These are phyloP conservation scores for Sesamia nonagrioides DNA, from an alignment of 1,140 invertebrate genomes.

Conservation along the genomic window DNA sequence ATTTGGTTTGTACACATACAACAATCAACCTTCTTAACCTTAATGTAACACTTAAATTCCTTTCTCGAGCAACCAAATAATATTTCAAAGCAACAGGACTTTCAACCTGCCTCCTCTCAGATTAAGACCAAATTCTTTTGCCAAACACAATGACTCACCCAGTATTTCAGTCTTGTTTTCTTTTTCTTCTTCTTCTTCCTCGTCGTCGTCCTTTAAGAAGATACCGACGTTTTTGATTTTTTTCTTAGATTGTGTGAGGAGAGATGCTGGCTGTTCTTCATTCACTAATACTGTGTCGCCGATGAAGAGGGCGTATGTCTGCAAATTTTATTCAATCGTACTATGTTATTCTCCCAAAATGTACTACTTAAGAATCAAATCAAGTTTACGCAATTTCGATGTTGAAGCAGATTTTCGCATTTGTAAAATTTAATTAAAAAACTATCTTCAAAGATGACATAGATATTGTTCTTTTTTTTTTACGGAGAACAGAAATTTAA, in stretches of 20 bases:
- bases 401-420: no score
- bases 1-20: not conserved
- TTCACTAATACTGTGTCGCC: slow-evolving; percentile 99
- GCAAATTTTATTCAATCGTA: slow-evolving; percentile 15
- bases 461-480: no score
- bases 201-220: slow-evolving; percentile 97
- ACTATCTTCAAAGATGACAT: no score
- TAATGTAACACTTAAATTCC: not conserved
- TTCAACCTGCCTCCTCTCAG: not conserved
- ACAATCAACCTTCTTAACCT: not conserved
- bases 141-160: slow-evolving; percentile 69
- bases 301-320: slow-evolving; percentile 97
- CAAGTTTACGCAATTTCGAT: not conserved
- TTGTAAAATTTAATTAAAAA: no score
- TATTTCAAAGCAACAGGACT: not conserved
- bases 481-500: no score
- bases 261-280: slow-evolving; percentile 95
- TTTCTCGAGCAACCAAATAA: not conserved
- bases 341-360: not conserved
- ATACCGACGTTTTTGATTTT: slow-evolving; percentile 99
- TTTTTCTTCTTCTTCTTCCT: slow-evolving; percentile 93
- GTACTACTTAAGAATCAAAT: not conserved
- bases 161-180: slow-evolving; percentile 89
- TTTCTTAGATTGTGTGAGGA: slow-evolving; percentile 97
- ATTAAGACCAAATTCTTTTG: slow-evolving; percentile 12